Base-by-base conservation (phyloP, 2,888 invertebrate species). In the Xiphydria camelus region DNA sequence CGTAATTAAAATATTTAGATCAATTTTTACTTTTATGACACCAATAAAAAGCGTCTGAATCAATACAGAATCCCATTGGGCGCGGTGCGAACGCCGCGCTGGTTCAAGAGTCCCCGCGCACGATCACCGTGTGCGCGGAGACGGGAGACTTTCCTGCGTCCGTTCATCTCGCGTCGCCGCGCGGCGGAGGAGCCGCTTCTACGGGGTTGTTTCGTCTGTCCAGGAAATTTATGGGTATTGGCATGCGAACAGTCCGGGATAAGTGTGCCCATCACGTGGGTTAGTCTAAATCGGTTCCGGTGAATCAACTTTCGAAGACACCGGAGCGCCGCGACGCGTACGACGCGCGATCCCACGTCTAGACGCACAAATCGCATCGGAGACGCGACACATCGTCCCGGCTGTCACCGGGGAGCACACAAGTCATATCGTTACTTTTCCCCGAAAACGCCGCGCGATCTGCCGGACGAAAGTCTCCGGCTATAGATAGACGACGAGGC, bases 281-380 rank as follows among this genome's bases (percentile, higher is more conserved):
- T 62, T 61, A 55, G 53, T 59, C 67, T 70, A 68, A 69, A 68
- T 66, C 61, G 60, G 66, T 68, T 64, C 53, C 60, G 55, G 58
- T 64, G 67, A 69, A 67, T 70, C 66, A 68, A 66, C 67, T 56
- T 53, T 53, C 43, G 53, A 52, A 55, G 34, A 47, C 37, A 41
- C 41, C 36, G 45, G 49, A 48, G 49, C 38, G 55, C 41, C 41
- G 47, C 41, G 50, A 41, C 47, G 47, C 19, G 18, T 45, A n/a
- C n/a, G n/a, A n/a, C n/a, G 50, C 46, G 44, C 53, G 57, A 53
- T 52, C 51, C 52, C 54, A 53, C 55, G 69, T 70, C 68, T 67
- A 68, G 68, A 68, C 70, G 55, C 68, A 67, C 68, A 69, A 69
- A 69, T 68, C 63, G 62, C 52, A 53, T 48, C 49, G 44, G 47